Conservation (phyloP, 2,888 invertebrate species). For the Cerastis rubricosa region DNA sequence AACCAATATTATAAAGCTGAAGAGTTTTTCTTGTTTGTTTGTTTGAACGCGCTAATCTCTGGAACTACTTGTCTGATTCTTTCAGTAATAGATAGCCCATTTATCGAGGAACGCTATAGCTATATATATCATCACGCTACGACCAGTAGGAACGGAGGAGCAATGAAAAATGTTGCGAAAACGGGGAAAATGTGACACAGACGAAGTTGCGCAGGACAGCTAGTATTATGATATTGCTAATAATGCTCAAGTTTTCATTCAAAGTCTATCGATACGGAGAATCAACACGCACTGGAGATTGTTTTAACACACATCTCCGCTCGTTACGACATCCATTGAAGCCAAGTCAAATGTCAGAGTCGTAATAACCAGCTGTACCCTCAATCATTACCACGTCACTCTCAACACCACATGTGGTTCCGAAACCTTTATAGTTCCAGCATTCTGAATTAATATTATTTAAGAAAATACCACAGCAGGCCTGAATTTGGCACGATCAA, state of each 20-base stretch:
- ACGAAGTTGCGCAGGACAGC: no score
- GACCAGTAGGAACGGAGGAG: no score
- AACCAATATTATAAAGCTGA: no score
- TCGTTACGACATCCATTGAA: constrained; percentile 47
- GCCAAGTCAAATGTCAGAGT: constrained; percentile 60
- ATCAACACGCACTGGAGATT: constrained; percentile 25
- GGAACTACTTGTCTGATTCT: no score
- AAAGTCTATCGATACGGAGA: constrained; percentile 1
- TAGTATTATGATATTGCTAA: no score
- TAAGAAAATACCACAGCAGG: constrained; percentile 41
- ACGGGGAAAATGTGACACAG: no score
- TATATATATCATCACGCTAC: no score
- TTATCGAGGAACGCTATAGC: no score
- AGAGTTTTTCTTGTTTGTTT: no score
- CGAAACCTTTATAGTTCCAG: constrained; percentile 35
- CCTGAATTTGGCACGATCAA: constrained; percentile 55
- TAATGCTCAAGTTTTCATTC: neutral
- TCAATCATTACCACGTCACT: constrained; percentile 56
- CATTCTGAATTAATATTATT: constrained; percentile 62
- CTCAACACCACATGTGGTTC: constrained; percentile 52
- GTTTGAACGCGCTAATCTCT: no score
- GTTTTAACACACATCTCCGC: constrained; percentile 42
- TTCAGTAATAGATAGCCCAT: no score
- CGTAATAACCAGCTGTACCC: constrained; percentile 54
- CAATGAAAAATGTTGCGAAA: no score